Percentiles rank a stretch among this genome's conserved stretches.
phyloP scores from a whole-genome alignment of 2,888 invertebrate species.

The Epistrophe eligans region DNA sequence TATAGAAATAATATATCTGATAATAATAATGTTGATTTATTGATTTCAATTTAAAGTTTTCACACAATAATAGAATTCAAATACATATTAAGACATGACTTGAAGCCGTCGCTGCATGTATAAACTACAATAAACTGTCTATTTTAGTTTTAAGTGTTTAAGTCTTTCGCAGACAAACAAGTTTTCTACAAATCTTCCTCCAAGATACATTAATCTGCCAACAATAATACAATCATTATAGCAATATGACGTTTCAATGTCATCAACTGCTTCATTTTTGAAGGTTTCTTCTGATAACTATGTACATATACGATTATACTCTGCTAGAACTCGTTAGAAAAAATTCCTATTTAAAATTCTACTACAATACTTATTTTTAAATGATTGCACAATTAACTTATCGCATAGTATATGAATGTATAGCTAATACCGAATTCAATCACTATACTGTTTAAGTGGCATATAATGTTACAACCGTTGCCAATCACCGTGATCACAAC shows the following conservation, averaged over 20 bases:
- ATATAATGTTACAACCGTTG: slow-evolving; percentile 20
- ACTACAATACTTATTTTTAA: slow-evolving; percentile 2
- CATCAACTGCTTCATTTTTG: not conserved
- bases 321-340: not conserved
- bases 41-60: too few species aligned
- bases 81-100: too few species aligned
- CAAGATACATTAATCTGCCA: slow-evolving; percentile 12
- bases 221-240: not conserved
- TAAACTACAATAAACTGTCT: not conserved
- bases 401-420: not conserved
- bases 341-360: slow-evolving; percentile 7
- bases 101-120: too few species aligned
- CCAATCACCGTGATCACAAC: slow-evolving; percentile 17
- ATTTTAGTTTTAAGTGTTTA: not conserved
- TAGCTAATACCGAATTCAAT: not conserved
- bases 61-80: too few species aligned
- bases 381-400: slow-evolving; percentile 27
- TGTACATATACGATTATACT: too few species aligned
- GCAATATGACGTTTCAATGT: slow-evolving; percentile 16
- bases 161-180: not conserved
- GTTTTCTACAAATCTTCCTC: not conserved
- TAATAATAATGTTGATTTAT: too few species aligned
- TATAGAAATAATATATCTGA: too few species aligned
- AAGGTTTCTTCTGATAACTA: not conserved
- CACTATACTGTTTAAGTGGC: not conserved